Conservation (phyloP, 2,797 vertebrate species). For the Falco rusticolus region DNA sequence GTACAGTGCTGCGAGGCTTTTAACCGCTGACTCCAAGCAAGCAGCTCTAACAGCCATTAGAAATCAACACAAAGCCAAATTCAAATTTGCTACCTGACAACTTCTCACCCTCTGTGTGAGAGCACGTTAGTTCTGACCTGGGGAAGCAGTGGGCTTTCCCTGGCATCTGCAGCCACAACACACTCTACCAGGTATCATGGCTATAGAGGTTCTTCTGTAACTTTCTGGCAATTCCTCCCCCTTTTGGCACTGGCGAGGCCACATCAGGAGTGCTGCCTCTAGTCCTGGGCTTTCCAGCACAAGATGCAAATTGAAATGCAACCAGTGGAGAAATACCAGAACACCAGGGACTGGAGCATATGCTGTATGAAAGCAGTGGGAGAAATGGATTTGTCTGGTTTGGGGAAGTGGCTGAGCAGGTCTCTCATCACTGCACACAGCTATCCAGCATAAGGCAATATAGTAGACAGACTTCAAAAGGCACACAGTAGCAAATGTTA, state of each 20-base stretch:
- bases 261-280: fast-evolving
- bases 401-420: not conserved
- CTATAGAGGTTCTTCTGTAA: not conserved
- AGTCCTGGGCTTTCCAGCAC: not conserved
- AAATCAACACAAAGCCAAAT: not conserved
- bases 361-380: not conserved
- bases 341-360: not conserved
- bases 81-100: not conserved
- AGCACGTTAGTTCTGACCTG: not conserved
- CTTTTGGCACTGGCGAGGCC: not conserved
- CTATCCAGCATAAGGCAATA: not conserved
- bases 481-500: not conserved
- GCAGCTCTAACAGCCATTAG: not conserved
- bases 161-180: not conserved
- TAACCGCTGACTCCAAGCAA: not conserved
- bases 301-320: not conserved
- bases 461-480: not conserved
- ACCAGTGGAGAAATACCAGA: not conserved
- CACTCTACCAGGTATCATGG: not conserved
- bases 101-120: not conserved
- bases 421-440: too few relatives aligned
- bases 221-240: too few relatives aligned
- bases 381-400: not conserved
- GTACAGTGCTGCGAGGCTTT: not conserved
- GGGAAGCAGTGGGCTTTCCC: not conserved